These are phyloP conservation scores for Pachypanchax playfairii DNA, from an alignment of 2,113 vertebrate genomes.

Conservation along the genomic window DNA sequence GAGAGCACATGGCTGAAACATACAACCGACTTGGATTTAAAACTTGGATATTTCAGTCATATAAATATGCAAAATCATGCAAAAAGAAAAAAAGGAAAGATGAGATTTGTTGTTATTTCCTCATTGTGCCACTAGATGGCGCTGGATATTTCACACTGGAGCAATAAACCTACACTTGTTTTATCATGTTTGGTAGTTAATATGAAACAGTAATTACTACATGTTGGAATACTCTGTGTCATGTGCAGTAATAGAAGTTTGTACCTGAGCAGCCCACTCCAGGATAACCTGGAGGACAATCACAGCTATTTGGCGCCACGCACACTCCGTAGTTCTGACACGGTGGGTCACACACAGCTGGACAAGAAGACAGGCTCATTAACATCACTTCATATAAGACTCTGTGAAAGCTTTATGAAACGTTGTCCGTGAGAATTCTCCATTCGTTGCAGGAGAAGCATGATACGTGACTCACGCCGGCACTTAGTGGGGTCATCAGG, in stretches of 20 bases:
- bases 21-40: conserved; percentile 17
- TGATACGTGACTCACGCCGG: conserved; percentile 70
- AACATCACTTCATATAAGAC: background rate
- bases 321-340: conserved; percentile 83
- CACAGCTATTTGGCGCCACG: conserved; percentile 80
- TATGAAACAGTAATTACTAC: no score
- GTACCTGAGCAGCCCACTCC: conserved; percentile 83
- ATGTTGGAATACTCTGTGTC: no score
- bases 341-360: conserved; percentile 79
- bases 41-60: no score
- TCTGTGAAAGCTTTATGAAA: background rate
- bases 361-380: background rate
- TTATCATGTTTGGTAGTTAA: background rate
- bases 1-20: conserved; percentile 81
- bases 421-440: background rate
- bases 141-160: background rate
- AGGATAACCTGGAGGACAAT: conserved; percentile 83
- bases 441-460: background rate
- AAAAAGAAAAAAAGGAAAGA: background rate
- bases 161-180: background rate
- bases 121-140: background rate
- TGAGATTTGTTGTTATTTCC: background rate
- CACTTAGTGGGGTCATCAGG: conserved; percentile 78
- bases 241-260: background rate
- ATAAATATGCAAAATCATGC: background rate